Conservation (phyloP, 2,888 invertebrate species). For the Perithous albicinctus region DNA sequence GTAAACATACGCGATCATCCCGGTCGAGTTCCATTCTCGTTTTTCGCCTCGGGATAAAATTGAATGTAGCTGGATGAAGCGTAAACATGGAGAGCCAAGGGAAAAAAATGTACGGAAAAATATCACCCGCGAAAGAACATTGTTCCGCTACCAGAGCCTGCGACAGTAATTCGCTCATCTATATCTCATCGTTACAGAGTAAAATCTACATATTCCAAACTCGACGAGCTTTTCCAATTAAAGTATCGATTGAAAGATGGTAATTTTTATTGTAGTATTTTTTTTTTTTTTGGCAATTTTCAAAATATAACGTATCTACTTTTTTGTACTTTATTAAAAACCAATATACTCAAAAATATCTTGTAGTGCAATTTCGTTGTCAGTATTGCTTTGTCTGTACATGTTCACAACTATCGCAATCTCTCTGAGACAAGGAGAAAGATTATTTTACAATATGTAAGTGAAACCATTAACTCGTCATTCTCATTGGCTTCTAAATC, state of each 20-base stretch:
- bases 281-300: background rate
- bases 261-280: slow-evolving; percentile 45
- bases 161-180: slow-evolving; percentile 46
- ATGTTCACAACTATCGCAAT: too few relatives aligned
- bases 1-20: slow-evolving; percentile 79
- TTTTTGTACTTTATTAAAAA: slow-evolving; percentile 9
- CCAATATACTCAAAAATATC: background rate
- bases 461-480: too few relatives aligned
- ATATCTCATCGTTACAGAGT: slow-evolving; percentile 53
- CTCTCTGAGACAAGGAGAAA: too few relatives aligned
- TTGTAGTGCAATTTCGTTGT: background rate
- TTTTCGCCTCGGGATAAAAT: slow-evolving; percentile 80
- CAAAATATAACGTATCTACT: slow-evolving; percentile 27
- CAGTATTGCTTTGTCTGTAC: background rate
- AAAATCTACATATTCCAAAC: slow-evolving; percentile 36
- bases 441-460: too few relatives aligned
- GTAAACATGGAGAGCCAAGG: slow-evolving; percentile 75
- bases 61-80: slow-evolving; percentile 82
- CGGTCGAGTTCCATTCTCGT: slow-evolving; percentile 77
- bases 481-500: too few relatives aligned
- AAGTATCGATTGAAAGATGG: slow-evolving; percentile 15
- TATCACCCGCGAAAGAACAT: slow-evolving; percentile 68
- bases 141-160: slow-evolving; percentile 24
- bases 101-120: slow-evolving; percentile 74
- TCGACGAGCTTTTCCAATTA: slow-evolving; percentile 48